Evolutionary conservation across 2,797 vertebrate species (phyloP).

Genomic region (Erithacus rubecula): DNA sequence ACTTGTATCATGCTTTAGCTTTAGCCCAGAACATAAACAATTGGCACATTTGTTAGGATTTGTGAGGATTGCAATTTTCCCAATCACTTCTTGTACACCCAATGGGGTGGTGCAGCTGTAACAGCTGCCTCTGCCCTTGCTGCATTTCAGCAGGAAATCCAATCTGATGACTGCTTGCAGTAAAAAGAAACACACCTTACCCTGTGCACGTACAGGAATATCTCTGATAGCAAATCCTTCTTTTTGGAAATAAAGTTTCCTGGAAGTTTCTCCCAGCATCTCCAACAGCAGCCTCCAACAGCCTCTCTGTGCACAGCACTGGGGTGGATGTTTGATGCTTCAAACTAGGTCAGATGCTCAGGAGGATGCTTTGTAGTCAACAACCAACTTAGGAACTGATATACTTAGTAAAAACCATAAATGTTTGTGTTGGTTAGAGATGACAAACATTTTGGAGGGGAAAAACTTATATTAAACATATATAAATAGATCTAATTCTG

Average conservation of each 20-base stretch:
- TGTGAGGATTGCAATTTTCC: background rate
- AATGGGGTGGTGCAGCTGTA: background rate
- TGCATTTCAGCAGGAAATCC: constrained; percentile 21
- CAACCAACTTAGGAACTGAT: background rate
- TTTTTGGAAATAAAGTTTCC: background rate
- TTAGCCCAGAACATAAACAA: background rate
- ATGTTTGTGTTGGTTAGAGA: background rate
- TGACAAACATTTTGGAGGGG: background rate
- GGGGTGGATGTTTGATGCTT: background rate
- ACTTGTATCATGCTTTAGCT: background rate
- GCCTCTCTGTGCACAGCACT: background rate
- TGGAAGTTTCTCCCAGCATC: background rate
- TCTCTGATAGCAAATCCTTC: background rate
- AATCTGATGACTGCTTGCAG: background rate
- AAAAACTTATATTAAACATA: background rate
- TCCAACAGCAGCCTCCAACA: background rate
- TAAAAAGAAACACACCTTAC: background rate
- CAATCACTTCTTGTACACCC: background rate
- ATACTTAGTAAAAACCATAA: background rate
- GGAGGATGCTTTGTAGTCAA: constrained; percentile 8
- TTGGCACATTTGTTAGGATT: background rate
- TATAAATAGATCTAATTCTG: background rate
- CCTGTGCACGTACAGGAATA: background rate
- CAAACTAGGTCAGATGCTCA: constrained; percentile 65
- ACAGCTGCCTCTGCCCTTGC: background rate